Evolutionary conservation across 2,888 invertebrate genomes (phyloP), one percentile per base, ranked within the genome.

Genomic region (Pachliopta kotzebuea): DNA sequence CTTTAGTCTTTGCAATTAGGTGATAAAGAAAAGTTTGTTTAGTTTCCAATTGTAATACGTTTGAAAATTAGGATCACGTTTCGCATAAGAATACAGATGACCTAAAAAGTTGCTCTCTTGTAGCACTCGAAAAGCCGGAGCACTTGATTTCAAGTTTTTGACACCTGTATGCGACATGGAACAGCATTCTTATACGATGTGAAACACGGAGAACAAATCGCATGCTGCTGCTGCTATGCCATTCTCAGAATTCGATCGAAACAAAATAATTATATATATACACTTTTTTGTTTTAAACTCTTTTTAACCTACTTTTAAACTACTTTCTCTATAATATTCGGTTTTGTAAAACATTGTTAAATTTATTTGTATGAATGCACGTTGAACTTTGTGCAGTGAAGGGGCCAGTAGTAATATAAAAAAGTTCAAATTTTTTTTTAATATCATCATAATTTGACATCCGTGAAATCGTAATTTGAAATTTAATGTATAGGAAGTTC

Each of bases 51-150:
- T 45, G 26, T 17, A 63, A 56, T 55, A 14, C 54, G 49, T 63
- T 55, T 55, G 29, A 14, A 23, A 24, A 54, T n/a, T 24, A n/a
- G 37, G 37, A 54, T 54, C 42, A 17, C 59, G 56, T 20, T 24
- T 23, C 56, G 20, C 1, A 37, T 50, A 37, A 49, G 26, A 56
- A 45, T 45, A 45, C 45, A n/a, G 18, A 50, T 26, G 26, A 23
- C 42, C 26, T 11, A 60, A 65, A 65, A 65, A 60, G 24, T 64
- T 60, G 64, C 26, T 54, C 55, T 49, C 31, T 21, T 26, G 50
- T 20, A 50, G 60, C 56, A 31, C 60, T 18, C 20, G 50, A 60
- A 52, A 21, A 52, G 21, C 11, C 50, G 11, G 14, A 21, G 50
- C 18, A 52, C 50, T n/a, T 6, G 20, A 26, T 59, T 54, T 45